These are phyloP conservation scores for Myxocyprinus asiaticus DNA, from an alignment of 2,113 vertebrate species.

Conservation along the genomic window DNA sequence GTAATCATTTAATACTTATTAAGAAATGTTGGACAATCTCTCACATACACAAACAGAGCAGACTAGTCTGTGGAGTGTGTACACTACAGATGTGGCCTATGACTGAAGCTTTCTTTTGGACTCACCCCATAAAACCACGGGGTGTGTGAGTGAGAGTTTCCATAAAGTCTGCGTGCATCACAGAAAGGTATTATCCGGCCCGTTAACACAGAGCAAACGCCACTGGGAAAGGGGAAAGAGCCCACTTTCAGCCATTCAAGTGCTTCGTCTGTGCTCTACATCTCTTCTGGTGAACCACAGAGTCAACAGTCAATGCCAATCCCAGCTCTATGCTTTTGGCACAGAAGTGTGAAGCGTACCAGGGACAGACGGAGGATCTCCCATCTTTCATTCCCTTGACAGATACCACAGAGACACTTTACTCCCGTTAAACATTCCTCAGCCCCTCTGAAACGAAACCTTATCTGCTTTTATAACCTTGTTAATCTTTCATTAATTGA, in stretches of 20 bases:
- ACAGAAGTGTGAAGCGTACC: constrained; percentile 32
- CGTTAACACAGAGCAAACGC: constrained; percentile 12
- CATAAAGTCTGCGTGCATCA: constrained; percentile 42
- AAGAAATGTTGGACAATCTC: constrained; percentile 1
- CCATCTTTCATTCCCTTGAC: constrained; percentile 35
- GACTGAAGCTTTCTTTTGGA: constrained; percentile 42
- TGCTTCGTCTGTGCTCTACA: background rate
- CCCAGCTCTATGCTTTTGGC: constrained; percentile 32
- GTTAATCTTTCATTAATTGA: constrained; percentile 41
- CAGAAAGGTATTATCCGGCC: constrained; percentile 41
- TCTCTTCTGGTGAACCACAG: background rate
- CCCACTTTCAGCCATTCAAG: background rate
- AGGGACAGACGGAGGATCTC: constrained; percentile 9
- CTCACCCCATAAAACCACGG: constrained; percentile 38
- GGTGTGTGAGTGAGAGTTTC: constrained; percentile 36
- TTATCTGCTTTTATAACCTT: constrained; percentile 37
- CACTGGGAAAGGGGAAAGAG: constrained; percentile 9
- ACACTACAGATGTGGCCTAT: constrained; percentile 24
- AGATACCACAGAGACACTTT: constrained; percentile 41
- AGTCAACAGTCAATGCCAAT: constrained; percentile 23
- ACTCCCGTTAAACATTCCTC: constrained; percentile 46
- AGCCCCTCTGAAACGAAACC: background rate
- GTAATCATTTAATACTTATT: background rate
- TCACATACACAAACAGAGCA: constrained; percentile 28
- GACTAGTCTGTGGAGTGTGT: background rate